A percentile compares a stretch with the other conserved stretches of the same genome.
These are phyloP conservation scores for Volucella inflata DNA, from an alignment of 2,888 invertebrate genomes.

Conservation along the genomic window DNA sequence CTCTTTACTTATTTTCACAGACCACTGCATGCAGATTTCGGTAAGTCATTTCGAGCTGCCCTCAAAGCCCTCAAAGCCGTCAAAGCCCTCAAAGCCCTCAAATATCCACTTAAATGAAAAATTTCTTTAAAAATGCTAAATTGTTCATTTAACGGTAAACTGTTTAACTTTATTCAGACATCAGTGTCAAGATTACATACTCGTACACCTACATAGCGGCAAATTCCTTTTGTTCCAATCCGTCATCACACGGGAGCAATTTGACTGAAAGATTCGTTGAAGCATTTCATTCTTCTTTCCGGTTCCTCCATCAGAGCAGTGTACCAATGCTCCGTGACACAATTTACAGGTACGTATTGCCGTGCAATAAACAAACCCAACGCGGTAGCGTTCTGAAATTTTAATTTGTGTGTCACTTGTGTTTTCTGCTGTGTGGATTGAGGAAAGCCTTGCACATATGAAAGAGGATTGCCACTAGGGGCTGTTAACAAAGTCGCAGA, in stretches of 20 bases:
- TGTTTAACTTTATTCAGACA: too few species aligned
- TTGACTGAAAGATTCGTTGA: conserved; percentile 23
- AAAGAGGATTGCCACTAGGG: conserved; percentile 12
- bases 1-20: too few species aligned
- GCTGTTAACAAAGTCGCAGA: conserved; percentile 34
- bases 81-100: too few species aligned
- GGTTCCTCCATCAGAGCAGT: background rate
- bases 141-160: too few species aligned
- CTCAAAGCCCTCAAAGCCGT: too few species aligned
- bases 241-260: conserved; percentile 6
- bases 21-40: too few species aligned
- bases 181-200: too few species aligned
- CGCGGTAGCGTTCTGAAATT: conserved; percentile 64
- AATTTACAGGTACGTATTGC: conserved; percentile 21
- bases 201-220: too few species aligned
- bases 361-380: conserved; percentile 11
- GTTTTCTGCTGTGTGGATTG: conserved; percentile 45
- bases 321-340: conserved; percentile 39
- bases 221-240: conserved; percentile 8
- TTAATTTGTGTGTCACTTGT: conserved; percentile 68
- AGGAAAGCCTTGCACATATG: conserved; percentile 11
- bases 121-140: too few species aligned
- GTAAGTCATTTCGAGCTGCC: too few species aligned
- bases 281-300: conserved; percentile 12
- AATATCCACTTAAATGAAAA: too few species aligned